Base-by-base conservation (phyloP, 30 jellyfish, hydroid and myxozoan genomes). In the Haliclystus octoradiatus region DNA sequence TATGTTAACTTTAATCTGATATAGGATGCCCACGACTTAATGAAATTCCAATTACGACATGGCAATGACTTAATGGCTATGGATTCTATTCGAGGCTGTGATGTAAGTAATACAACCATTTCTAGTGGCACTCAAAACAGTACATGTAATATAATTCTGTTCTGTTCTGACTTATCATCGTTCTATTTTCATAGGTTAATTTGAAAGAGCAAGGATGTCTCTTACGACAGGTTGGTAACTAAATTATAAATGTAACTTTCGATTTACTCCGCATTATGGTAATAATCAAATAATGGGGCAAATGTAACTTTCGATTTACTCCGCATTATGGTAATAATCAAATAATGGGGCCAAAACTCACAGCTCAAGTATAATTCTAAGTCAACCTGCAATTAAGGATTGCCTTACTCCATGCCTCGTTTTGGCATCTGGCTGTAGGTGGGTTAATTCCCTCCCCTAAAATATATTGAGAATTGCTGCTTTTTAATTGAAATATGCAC, bases 11-110 rank as follows among this genome's bases (percentile, higher is more conserved):
- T 40, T 40, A 40, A 40, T 40, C 57, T 30, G 12, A 52, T 40
- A 0, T 52, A 88, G 97, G 69, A 84, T 13, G 97, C 97, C 2
- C 97, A 88, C 40, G 97, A 88, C 31, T 52, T 88, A 84, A 80
- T 88, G 71, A 88, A 88, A 78, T 88, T 88, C 65, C 97, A 88
- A 57, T 81, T 88, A 22, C 85, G 97, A 5, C 97, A 88, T 70
- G 97, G 97, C 5, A 88, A 88, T 57, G 97, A 88, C 65, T 75
- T 88, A 57, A 49, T 88, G n/a, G 97, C 97, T 33, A 88, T 88
- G 97, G 97, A 88, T 49, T 82, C 94, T 35, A 76, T 88, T 22
- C 76, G 89, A 34, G 84, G 74, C 26, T 66, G 83, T 63, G 97
- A 88, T 57, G 97, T 88, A 76, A 74, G 87, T 61, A 19, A 12